Base-by-base conservation (phyloP, 2,888 invertebrate species). In the Meliscaeva auricollis region DNA sequence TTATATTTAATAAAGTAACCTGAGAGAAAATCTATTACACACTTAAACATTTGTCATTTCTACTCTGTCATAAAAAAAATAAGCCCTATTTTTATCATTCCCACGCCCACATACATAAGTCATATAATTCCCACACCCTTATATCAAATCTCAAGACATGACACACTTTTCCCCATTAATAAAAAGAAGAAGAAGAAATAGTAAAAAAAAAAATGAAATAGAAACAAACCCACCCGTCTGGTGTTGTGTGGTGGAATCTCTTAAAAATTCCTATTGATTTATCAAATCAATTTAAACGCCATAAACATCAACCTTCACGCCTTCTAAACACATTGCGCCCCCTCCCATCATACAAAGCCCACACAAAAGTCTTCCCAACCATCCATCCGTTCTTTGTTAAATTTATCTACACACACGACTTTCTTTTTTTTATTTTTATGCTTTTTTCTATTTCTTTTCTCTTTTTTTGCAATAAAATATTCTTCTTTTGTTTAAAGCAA, bases 261-360 rank as follows among this genome's bases (percentile, higher is more conserved):
- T 54, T 46, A 38, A 56, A 73, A 48, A 48, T 32, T 73, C 50
- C 58, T 30, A 79, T 79, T 79, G 74, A 68, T 74, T 79, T 26
- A 60, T 32, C 52, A 79, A 79, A 79, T 74, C 73, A 79, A 79
- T 74, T 79, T 60, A 32, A 68, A 60, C 79, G 46, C 58, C 79
- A 66, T 68, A 56, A 48, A 66, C 73, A 73, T 58, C 79, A 73
- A 56, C 66, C 58, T 79, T 74, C 74, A 60, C 54, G 70, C 54
- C 48, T 41, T 69, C 38, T 22, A 72, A 26, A 54, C 22, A 46
- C 44, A 32, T 13, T 52, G 56, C 73, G 30, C 26, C 38, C 11
- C 38, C 2, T 9, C 13, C 13, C 13, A 6, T 38, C 13, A 9
- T 9, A 13, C 38, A 15, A 11, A 32, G 15, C 70, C 62, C 8